Evolutionary conservation across 2,888 invertebrate genomes (phyloP).

Genomic region (Venusia cambrica): DNA sequence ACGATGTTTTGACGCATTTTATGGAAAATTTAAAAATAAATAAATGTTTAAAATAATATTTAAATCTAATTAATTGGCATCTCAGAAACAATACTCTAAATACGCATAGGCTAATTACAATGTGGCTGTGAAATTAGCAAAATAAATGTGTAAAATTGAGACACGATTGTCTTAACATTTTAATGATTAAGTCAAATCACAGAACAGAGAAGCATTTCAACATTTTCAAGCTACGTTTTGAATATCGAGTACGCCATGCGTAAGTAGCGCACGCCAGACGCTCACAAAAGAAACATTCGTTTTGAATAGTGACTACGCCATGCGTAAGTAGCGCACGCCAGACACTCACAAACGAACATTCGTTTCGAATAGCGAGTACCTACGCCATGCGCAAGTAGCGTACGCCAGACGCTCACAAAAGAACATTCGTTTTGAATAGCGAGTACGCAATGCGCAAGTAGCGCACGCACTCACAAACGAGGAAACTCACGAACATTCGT

Average conservation of each 20-base stretch:
- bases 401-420: too few relatives aligned
- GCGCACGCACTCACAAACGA: too few relatives aligned
- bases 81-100: conserved; percentile 78
- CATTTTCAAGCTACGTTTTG: conserved; percentile 3
- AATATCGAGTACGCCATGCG: conserved; percentile 11
- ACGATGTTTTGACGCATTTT: conserved; percentile 78
- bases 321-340: conserved; percentile 10
- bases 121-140: conserved; percentile 82
- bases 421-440: too few relatives aligned
- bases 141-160: conserved; percentile 45
- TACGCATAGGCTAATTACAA: conserved; percentile 81
- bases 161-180: conserved; percentile 31
- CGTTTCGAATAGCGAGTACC: background rate
- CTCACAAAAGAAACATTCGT: conserved; percentile 5
- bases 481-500: conserved; percentile 15
- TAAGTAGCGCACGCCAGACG: conserved; percentile 8
- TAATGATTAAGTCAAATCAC: conserved; percentile 57
- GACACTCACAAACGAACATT: conserved; percentile 8
- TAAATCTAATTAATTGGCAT: conserved; percentile 74
- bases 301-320: conserved; percentile 7
- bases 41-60: conserved; percentile 42
- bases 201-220: conserved; percentile 44
- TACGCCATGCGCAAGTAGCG: conserved; percentile 11
- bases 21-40: conserved; percentile 51
- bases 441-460: too few relatives aligned